phyloP scores from a whole-genome alignment of 2,113 vertebrate genomes.

The Motacilla tschutschensis region DNA sequence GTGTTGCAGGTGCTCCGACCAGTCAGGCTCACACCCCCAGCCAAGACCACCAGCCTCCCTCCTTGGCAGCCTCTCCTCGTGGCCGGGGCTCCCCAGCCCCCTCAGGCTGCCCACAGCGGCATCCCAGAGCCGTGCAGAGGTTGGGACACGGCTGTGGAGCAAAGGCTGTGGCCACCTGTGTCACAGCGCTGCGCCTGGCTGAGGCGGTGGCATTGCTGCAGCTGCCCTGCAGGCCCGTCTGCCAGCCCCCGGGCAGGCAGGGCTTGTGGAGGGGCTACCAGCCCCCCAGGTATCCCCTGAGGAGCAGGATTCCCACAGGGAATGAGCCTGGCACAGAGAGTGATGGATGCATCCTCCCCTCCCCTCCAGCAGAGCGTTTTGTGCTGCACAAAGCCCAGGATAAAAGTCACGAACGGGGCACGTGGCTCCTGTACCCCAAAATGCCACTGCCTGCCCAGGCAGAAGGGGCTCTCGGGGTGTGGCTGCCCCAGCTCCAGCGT shows the following conservation, averaged over 20 bases:
- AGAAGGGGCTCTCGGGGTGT: not conserved
- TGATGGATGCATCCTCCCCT: not conserved
- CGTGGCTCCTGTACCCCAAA: fast-evolving
- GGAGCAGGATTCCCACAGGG: not conserved
- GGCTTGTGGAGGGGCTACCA: not conserved
- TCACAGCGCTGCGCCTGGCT: fast-evolving
- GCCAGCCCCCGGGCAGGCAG: not conserved
- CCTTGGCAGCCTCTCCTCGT: not conserved
- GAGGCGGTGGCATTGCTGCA: not conserved
- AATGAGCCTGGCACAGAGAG: not conserved
- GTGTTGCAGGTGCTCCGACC: not conserved
- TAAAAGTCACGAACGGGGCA: not conserved
- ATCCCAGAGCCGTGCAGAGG: not conserved
- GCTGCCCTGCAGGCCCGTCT: not conserved
- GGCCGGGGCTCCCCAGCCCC: not conserved
- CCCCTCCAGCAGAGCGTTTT: not conserved
- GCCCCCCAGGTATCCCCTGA: not conserved
- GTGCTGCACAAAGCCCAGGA: not conserved
- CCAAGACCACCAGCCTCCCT: not conserved
- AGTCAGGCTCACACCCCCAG: not conserved
- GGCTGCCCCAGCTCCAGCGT: not conserved
- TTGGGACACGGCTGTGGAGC: fast-evolving
- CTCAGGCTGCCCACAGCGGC: fast-evolving
- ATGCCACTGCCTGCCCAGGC: not conserved
- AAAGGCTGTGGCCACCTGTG: not conserved